These are phyloP conservation scores for Rallus limicola DNA, from an alignment of 2,113 vertebrate genomes.

Conservation along the genomic window DNA sequence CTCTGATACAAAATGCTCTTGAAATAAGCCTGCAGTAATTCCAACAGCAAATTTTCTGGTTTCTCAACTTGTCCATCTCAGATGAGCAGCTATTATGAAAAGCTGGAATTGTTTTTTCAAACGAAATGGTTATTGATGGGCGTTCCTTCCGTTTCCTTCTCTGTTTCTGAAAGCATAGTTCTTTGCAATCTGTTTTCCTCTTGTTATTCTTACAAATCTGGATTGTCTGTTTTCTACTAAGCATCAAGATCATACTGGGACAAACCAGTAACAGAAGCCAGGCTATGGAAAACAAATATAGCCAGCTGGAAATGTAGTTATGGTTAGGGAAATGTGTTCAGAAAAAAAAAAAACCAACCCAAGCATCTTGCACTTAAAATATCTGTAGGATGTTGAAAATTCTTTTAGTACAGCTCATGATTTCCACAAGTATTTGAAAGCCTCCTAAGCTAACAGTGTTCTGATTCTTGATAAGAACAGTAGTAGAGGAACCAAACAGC, in stretches of 20 bases:
- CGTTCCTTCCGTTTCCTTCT: background rate
- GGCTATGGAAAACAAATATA: background rate
- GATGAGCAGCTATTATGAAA: background rate
- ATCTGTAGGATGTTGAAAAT: slow-evolving; percentile 10
- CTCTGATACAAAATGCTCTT: background rate
- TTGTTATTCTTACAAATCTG: background rate
- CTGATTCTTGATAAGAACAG: background rate
- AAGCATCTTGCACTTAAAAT: background rate
- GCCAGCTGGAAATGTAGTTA: slow-evolving; percentile 37
- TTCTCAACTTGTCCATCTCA: background rate
- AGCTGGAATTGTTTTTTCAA: background rate
- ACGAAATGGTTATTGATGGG: background rate
- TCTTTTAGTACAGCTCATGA: background rate
- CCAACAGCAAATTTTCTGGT: background rate
- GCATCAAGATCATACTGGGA: slow-evolving; percentile 5
- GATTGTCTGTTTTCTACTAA: background rate
- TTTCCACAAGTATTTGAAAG: slow-evolving; percentile 30
- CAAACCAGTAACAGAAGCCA: slow-evolving; percentile 26
- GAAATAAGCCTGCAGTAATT: background rate
- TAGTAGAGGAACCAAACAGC: background rate
- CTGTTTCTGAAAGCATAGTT: background rate
- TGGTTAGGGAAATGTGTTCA: background rate
- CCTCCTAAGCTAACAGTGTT: background rate
- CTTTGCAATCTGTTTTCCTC: slow-evolving; percentile 21
- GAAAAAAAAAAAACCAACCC: background rate